A percentile compares a stretch with the other conserved stretches of the same genome.
These are phyloP conservation scores for Beroe forskalii DNA, from an alignment of 37 sponge, comb jelly and placozoan genomes.

Conservation along the genomic window DNA sequence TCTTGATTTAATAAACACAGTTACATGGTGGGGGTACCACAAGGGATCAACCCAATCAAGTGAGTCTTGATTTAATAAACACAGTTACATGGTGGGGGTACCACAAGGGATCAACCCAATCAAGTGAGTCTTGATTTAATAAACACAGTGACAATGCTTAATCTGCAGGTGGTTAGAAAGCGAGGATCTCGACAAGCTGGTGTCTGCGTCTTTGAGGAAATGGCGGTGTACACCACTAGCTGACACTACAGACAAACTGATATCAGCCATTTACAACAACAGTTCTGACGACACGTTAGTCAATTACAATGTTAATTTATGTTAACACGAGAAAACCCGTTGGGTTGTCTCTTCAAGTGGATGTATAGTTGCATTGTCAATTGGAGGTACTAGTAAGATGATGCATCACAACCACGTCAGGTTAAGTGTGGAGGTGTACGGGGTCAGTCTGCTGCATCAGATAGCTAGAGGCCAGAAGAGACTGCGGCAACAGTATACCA, in stretches of 20 bases:
- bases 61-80: too few relatives aligned
- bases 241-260: constrained; percentile 22
- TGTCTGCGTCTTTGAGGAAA: neutral
- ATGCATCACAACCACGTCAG: too few relatives aligned
- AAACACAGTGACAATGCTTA: neutral
- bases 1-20: too few relatives aligned
- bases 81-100: neutral
- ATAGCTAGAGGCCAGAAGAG: neutral
- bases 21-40: too few relatives aligned
- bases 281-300: constrained; percentile 29
- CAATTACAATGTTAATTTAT: neutral
- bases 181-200: constrained; percentile 25
- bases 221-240: constrained; percentile 18
- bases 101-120: neutral
- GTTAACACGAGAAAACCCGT: too few relatives aligned
- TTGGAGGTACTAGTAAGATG: too few relatives aligned
- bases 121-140: neutral
- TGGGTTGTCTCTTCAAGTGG: too few relatives aligned
- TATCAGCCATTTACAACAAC: constrained; percentile 49
- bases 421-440: constrained; percentile 18
- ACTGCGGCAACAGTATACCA: neutral
- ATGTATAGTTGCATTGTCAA: too few relatives aligned
- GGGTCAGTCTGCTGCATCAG: neutral
- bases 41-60: too few relatives aligned
- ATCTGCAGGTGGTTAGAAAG: constrained; percentile 43